Evolutionary conservation across 2,797 vertebrate genomes (phyloP).

Genomic region (Podarcis lilfordi): DNA sequence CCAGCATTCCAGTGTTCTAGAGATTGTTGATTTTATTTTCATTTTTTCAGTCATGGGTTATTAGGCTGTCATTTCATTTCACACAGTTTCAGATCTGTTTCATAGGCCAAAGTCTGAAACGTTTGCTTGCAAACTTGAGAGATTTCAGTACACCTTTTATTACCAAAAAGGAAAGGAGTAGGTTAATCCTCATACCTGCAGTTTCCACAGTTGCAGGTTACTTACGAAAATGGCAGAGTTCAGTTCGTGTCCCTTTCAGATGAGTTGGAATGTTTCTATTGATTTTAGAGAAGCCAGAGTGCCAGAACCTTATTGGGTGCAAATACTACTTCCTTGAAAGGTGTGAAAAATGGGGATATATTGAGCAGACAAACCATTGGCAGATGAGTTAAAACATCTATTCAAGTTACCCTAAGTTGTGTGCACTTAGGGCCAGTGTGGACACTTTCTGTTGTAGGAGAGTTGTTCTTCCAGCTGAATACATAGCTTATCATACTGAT

Average conservation of each 20-base stretch:
- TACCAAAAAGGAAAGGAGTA: background rate
- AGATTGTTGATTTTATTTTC: background rate
- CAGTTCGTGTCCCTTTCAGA: background rate
- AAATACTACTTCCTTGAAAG: background rate
- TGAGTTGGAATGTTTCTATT: background rate
- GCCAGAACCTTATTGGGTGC: background rate
- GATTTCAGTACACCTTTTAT: background rate
- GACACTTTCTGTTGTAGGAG: background rate
- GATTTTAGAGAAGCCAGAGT: background rate
- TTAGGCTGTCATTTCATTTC: background rate
- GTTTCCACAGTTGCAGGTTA: background rate
- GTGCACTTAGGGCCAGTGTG: background rate
- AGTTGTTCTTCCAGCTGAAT: background rate
- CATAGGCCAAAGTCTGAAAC: background rate
- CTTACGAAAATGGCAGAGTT: background rate
- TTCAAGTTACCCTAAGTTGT: background rate
- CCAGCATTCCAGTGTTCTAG: background rate
- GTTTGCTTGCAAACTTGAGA: background rate
- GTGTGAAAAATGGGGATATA: background rate
- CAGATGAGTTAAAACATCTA: background rate
- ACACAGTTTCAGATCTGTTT: background rate
- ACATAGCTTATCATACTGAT: background rate
- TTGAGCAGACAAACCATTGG: background rate
- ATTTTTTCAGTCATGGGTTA: background rate
- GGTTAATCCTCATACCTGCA: background rate